Conservation (phyloP, 2,888 invertebrate genomes). For the Ecdyonurus torrentis region DNA sequence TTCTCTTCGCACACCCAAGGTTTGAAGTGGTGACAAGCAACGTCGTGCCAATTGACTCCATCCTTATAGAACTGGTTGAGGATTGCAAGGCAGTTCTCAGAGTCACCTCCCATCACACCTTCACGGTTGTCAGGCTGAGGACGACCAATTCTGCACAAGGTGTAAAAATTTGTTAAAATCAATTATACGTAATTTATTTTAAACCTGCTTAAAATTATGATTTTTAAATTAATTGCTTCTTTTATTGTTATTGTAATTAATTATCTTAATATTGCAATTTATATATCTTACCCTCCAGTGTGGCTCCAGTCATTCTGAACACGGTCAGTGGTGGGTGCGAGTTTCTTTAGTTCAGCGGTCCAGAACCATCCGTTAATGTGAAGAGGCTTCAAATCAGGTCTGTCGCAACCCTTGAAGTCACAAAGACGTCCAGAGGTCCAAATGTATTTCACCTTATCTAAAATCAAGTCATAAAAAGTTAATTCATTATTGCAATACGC, state of each 20-base stretch:
- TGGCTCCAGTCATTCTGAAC: conserved; percentile 79
- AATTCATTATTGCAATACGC: not conserved
- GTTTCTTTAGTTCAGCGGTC: conserved; percentile 72
- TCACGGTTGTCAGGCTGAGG: conserved; percentile 80
- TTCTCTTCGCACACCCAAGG: conserved; percentile 81
- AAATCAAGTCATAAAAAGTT: conserved; percentile 11
- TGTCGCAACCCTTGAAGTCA: conserved; percentile 79
- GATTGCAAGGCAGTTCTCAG: conserved; percentile 71
- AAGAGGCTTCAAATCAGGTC: conserved; percentile 66
- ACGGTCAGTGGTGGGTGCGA: conserved; percentile 66
- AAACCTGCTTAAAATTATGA: not conserved
- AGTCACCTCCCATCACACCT: conserved; percentile 61
- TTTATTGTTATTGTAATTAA: not conserved
- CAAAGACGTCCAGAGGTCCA: conserved; percentile 84
- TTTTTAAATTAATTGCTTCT: not conserved
- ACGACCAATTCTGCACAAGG: conserved; percentile 31
- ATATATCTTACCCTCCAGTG: conserved; percentile 50
- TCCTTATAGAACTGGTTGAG: conserved; percentile 84
- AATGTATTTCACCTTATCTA: conserved; percentile 62
- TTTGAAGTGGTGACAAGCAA: conserved; percentile 79
- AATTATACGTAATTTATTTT: not conserved
- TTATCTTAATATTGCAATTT: not conserved
- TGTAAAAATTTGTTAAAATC: not conserved
- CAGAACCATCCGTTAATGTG: conserved; percentile 82
- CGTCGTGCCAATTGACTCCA: conserved; percentile 80